A percentile compares a stretch with the other conserved stretches of the same genome.
Conservation (phyloP, 2,888 invertebrate species). For the Parnassius smintheus region DNA sequence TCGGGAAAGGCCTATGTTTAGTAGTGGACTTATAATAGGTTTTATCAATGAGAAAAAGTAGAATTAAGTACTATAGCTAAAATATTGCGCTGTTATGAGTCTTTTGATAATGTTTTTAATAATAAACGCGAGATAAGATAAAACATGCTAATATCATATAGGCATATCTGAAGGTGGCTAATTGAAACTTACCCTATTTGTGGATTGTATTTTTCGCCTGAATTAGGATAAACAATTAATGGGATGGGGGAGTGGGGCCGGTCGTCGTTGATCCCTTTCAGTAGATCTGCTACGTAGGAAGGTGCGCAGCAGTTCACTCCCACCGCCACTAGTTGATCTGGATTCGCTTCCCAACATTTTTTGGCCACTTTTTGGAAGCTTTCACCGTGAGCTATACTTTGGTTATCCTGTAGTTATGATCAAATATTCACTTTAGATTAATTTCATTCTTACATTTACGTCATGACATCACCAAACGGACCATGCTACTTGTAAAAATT, state of each 20-base stretch:
- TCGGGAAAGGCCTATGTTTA: too few species aligned
- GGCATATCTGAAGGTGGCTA: constrained; percentile 17
- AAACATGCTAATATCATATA: constrained; percentile 16
- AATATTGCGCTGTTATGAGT: too few species aligned
- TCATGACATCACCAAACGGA: too few species aligned
- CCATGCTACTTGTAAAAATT: too few species aligned
- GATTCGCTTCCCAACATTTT: constrained; percentile 87
- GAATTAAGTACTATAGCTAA: too few species aligned
- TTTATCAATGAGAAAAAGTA: too few species aligned
- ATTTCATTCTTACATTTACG: too few species aligned
- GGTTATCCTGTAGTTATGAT: constrained; percentile 57
- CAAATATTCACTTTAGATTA: too few species aligned
- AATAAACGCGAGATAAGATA: constrained; percentile 7
- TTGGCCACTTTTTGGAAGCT: constrained; percentile 87
- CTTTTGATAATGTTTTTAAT: constrained; percentile 14
- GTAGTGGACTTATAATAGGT: too few species aligned
- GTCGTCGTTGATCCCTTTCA: constrained; percentile 75
- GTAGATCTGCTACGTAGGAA: constrained; percentile 61
- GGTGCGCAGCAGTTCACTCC: constrained; percentile 93
- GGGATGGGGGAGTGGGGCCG: constrained; percentile 82
- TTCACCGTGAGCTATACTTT: constrained; percentile 89
- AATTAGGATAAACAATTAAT: constrained; percentile 95
- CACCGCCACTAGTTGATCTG: constrained; percentile 87
- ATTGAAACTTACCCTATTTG: constrained; percentile 81
- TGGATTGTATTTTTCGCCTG: constrained; percentile 90